Base-by-base conservation (phyloP, 2,113 vertebrate genomes). In the Octodon degus region DNA sequence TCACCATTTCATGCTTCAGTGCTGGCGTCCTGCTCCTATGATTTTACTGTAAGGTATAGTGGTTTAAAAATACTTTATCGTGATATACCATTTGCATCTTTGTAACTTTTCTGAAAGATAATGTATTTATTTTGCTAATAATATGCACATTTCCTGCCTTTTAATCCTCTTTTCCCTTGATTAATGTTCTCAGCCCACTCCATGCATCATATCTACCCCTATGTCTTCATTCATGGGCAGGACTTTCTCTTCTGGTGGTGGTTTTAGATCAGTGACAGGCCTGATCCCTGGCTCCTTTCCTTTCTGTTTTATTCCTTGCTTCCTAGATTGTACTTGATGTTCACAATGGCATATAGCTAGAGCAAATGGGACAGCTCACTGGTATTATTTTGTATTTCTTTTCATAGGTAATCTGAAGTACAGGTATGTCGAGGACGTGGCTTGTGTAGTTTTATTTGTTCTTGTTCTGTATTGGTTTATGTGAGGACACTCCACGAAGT, bases 1-100 rank as follows among this genome's bases (percentile, higher is more conserved):
- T 99, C 99, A 89, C 99, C 99, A 0, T 99, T 99, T 98, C 98
- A 98, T 68, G 96, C 96, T 92, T 98, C 98, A 0, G 62, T 99
- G 95, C 82, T 99, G 98, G 99, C 99, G 0, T 99, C 99, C 90
- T 99, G 99, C 97, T 99, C 99, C 58, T 99, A 99, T 77, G 99
- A 99, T 98, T 99, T 99, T 98, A 99, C 99, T 74, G 99, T 99
- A 97, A 99, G 99, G 99, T 99, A 99, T 82, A 90, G 97, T 98
- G 82, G 67, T 70, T 93, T 40, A 1, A 77, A 97, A 95, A 60
- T 4, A 77, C 97, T 90, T 77, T 80, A 86, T 68, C 94, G 11
- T 95, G 22, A 72, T 86, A 80, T 85, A 72, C 68, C n/a, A 81
- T 92, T 92, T 65, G 58, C 9, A 37, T 60, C 60, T 96, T 93